Evolutionary conservation across 2,888 invertebrate species (phyloP).

Genomic region (Prosapia bicincta): DNA sequence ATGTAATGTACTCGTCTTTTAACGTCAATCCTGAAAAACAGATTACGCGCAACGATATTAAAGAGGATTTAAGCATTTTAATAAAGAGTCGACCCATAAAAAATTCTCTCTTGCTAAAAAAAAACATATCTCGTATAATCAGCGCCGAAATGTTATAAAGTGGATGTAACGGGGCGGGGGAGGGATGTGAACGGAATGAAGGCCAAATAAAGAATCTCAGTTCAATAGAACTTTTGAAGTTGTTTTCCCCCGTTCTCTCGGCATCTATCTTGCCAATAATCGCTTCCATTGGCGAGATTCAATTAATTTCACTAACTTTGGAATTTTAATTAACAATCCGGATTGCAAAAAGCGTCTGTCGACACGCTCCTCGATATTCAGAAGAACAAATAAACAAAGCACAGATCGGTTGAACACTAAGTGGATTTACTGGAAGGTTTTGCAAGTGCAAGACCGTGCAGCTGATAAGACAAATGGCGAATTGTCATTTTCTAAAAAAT

Average conservation of each 20-base stretch:
- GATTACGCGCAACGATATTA: no score
- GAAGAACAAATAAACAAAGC: background rate
- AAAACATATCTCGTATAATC: no score
- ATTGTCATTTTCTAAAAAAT: no score
- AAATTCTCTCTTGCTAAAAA: no score
- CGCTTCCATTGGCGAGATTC: background rate
- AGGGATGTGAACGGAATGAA: background rate
- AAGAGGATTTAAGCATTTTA: no score
- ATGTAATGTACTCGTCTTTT: no score
- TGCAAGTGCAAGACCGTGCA: no score
- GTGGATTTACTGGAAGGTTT: background rate
- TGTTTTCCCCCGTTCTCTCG: background rate
- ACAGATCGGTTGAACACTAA: background rate
- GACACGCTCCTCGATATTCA: background rate
- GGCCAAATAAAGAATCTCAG: background rate
- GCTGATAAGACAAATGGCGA: no score
- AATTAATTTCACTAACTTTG: background rate
- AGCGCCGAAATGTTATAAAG: background rate
- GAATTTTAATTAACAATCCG: background rate
- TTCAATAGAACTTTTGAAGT: background rate
- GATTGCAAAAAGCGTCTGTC: background rate
- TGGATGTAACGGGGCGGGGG: background rate
- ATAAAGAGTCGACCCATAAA: no score
- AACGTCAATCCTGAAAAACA: no score
- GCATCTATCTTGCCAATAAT: background rate